Evolutionary conservation across 2,797 vertebrate species (phyloP).

Genomic region (Paramormyrops hopkinsi): DNA sequence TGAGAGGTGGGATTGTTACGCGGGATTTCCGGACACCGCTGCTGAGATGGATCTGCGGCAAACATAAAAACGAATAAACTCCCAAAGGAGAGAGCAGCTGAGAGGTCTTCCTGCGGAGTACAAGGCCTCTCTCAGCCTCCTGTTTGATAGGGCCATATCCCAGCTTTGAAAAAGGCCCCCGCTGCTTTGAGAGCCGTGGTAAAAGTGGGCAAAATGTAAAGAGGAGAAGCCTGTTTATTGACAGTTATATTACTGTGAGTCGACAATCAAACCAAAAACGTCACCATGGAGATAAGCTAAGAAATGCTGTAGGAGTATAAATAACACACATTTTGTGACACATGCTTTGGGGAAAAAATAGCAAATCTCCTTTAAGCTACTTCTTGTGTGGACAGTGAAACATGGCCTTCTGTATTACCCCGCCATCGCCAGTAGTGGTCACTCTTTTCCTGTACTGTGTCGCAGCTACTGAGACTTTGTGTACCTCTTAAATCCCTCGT

Average conservation of each 20-base stretch:
- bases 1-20: neutral
- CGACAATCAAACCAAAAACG: neutral
- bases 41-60: neutral
- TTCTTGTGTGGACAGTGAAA: neutral
- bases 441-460: neutral
- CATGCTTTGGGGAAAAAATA: neutral
- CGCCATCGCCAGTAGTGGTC: neutral
- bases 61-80: neutral
- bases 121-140: neutral
- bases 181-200: neutral
- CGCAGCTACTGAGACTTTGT: neutral
- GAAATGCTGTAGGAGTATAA: neutral
- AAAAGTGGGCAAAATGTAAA: neutral
- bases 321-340: neutral
- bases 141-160: neutral
- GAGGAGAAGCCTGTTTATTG: neutral
- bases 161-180: neutral
- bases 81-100: neutral
- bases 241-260: neutral
- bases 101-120: neutral
- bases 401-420: neutral
- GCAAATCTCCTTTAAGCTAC: neutral
- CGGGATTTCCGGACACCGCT: neutral
- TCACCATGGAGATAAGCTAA: neutral
- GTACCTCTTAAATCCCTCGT: neutral